Evolutionary conservation across 2,113 vertebrate genomes (phyloP), one percentile per base, ranked within the genome.

Genomic region (Seriola dumerili): DNA sequence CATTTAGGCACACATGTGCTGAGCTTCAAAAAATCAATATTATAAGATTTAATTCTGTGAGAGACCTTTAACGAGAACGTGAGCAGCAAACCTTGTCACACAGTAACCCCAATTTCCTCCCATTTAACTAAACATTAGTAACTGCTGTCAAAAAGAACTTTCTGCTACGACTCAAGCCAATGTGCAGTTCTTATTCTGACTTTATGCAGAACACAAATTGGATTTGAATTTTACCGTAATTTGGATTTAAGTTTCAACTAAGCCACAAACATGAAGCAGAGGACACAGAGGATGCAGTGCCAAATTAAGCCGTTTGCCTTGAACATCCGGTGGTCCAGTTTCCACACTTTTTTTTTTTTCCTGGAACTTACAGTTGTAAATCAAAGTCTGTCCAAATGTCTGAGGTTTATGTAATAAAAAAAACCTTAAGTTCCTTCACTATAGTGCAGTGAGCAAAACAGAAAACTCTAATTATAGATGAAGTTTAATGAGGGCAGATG

Each of bases 181-280:
- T 76, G 32, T 40, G 38, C 12, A 81, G 46, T 66, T 81, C 64
- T 77, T 78, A 48, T 83, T 86, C 62, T 76, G 87, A 91, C 84
- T 87, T 76, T 63, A 76, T 69, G 68, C 78, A 81, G 79, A 77
- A 80, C 66, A 55, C 70, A 88, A 84, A 92, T 91, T 79, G 62
- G 79, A 85, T 84, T 85, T 76, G 42, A 88, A 81, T 87, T 87
- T 78, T 73, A 65, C 34, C 63, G 38, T 71, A 87, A 85, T 92
- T 91, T 74, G 70, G 64, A 83, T 83, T 81, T 76, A 69, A 70
- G 73, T 85, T 91, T 80, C 71, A 85, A 77, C 61, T 32, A 42
- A 84, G 80, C 85, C 74, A 69, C 77, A 85, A 85, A 90, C 83
- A 87, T 59, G 72, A 90, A 83, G 83, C 90, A 88, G 86, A 86